Evolutionary conservation across 2,113 vertebrate species (phyloP).

Genomic region (Mesocricetus auratus): DNA sequence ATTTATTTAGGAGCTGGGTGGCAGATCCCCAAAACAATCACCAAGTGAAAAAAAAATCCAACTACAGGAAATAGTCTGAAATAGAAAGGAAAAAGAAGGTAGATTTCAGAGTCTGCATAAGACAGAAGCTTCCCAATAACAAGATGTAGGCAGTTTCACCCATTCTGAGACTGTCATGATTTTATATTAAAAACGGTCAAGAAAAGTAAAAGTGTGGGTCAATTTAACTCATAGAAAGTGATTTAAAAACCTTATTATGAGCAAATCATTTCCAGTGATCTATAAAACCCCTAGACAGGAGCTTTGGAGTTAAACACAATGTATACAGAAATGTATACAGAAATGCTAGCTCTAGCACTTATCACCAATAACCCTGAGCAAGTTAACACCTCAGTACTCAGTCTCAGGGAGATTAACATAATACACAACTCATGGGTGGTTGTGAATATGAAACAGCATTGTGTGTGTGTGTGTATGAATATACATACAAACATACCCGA

Average conservation of each 20-base stretch:
- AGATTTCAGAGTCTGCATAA: not conserved
- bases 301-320: not conserved
- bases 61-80: not conserved
- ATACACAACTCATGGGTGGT: not conserved
- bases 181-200: not conserved
- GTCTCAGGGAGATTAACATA: not conserved
- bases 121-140: not conserved
- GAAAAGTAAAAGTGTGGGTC: not conserved
- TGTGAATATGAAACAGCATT: conserved; percentile 13
- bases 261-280: conserved; percentile 15
- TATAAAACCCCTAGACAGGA: not conserved
- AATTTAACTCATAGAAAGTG: conserved; percentile 16
- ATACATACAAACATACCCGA: not conserved
- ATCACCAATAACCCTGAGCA: not conserved
- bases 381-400: not conserved
- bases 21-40: not conserved
- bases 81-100: conserved; percentile 9
- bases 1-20: not conserved
- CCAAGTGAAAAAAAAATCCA: not conserved
- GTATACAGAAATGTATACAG: not conserved
- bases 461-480: too few species aligned
- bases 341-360: not conserved
- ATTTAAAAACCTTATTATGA: not conserved
- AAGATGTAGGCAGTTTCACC: not conserved
- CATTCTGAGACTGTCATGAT: not conserved